Percentiles rank a stretch among this genome's conserved stretches.
Conservation (phyloP, 1,140 invertebrate species). For the Araneus ventricosus region DNA sequence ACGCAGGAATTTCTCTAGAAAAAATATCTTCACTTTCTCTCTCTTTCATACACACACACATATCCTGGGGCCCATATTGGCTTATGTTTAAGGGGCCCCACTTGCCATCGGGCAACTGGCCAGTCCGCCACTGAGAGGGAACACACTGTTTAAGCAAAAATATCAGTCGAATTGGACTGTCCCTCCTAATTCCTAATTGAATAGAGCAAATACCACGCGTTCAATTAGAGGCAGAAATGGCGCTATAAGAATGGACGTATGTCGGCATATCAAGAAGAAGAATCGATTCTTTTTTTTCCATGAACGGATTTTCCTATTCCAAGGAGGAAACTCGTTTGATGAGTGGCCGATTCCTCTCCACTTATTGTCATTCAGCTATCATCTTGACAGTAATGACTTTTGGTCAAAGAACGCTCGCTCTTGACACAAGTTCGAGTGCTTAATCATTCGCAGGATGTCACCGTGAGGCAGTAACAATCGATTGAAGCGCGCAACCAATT, state of each 20-base stretch:
- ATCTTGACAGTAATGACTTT: constrained; percentile 3
- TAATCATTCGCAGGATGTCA: not conserved
- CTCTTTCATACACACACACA: too few species aligned
- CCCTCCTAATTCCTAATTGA: too few species aligned
- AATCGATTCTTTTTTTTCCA: not conserved
- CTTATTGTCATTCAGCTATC: constrained; percentile 1
- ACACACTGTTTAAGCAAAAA: too few species aligned
- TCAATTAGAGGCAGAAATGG: not conserved
- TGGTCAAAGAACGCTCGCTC: not conserved
- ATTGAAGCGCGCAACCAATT: not conserved
- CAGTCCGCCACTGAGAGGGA: too few species aligned
- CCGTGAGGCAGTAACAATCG: not conserved
- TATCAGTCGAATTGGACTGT: too few species aligned
- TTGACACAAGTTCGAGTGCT: not conserved
- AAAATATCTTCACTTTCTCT: too few species aligned
- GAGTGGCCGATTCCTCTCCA: too few species aligned
- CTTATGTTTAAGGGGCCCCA: too few species aligned
- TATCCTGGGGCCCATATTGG: too few species aligned
- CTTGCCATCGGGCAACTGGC: too few species aligned
- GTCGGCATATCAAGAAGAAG: not conserved
- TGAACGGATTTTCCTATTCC: not conserved
- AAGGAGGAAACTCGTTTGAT: not conserved
- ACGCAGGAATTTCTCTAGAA: too few species aligned
- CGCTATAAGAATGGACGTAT: too few species aligned
- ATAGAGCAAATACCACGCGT: not conserved